These are phyloP conservation scores for Procavia capensis DNA, from an alignment of 2,113 vertebrate species.

Conservation along the genomic window DNA sequence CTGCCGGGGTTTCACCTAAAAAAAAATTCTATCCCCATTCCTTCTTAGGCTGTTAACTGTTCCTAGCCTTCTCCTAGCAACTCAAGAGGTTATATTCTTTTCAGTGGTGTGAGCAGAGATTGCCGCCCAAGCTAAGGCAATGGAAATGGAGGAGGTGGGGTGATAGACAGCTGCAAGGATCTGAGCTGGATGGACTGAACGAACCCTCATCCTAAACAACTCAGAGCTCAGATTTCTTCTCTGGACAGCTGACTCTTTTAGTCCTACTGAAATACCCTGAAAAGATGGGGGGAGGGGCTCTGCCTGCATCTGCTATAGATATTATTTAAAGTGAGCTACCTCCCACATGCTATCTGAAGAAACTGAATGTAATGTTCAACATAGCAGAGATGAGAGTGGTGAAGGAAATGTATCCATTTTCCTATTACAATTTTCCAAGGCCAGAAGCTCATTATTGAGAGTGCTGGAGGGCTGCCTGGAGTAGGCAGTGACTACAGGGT, in stretches of 20 bases:
- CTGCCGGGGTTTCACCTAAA: no score
- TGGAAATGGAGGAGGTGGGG: slow-evolving; percentile 9
- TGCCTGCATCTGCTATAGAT: background rate
- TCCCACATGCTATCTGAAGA: background rate
- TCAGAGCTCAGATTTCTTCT: slow-evolving; percentile 76
- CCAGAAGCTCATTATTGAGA: background rate
- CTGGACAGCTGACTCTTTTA: slow-evolving; percentile 71
- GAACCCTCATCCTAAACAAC: slow-evolving; percentile 50
- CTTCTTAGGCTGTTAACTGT: background rate
- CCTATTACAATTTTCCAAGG: slow-evolving; percentile 19
- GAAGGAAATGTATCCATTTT: background rate
- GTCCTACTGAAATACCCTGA: slow-evolving; percentile 57
- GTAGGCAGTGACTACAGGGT: background rate
- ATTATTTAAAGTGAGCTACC: slow-evolving; percentile 24
- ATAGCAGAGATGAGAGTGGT: background rate
- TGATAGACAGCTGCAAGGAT: slow-evolving; percentile 71
- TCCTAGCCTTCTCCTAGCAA: background rate
- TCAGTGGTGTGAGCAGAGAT: background rate
- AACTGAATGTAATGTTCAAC: slow-evolving; percentile 6
- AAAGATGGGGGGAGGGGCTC: slow-evolving; percentile 29
- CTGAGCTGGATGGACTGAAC: background rate
- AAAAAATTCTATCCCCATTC: background rate
- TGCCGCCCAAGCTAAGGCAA: background rate
- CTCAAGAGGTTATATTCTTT: background rate
- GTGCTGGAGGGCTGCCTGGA: slow-evolving; percentile 56